phyloP scores from a whole-genome alignment of 2,888 invertebrate genomes.

The Drosophila dives region DNA sequence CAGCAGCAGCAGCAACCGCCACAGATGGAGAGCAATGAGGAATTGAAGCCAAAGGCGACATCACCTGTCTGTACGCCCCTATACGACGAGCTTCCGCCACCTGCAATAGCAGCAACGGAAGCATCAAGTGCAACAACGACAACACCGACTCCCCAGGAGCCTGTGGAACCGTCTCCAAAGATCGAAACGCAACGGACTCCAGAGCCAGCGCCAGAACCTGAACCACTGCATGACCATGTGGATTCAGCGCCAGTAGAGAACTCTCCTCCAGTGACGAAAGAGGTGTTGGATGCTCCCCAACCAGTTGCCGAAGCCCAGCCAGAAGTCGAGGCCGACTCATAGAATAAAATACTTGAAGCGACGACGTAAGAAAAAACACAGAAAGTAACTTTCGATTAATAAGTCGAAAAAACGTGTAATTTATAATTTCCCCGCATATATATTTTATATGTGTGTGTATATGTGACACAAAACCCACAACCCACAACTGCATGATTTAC shows the following conservation, averaged over 20 bases:
- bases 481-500: slow-evolving; percentile 32
- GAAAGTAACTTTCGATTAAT: slow-evolving; percentile 23
- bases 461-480: slow-evolving; percentile 17
- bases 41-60: slow-evolving; percentile 44
- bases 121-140: slow-evolving; percentile 5
- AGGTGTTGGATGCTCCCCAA: slow-evolving; percentile 12
- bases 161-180: slow-evolving; percentile 23
- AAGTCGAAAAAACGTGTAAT: slow-evolving; percentile 51
- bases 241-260: slow-evolving; percentile 14
- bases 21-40: slow-evolving; percentile 17
- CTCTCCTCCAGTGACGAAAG: slow-evolving; percentile 15
- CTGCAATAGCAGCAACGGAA: slow-evolving; percentile 4
- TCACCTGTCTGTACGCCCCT: slow-evolving; percentile 77
- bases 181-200: slow-evolving; percentile 20
- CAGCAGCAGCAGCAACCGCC: neutral
- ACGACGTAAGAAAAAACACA: slow-evolving; percentile 8
- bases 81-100: slow-evolving; percentile 80
- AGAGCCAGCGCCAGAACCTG: slow-evolving; percentile 20
- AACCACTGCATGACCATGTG: slow-evolving; percentile 4
- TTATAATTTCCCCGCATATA: slow-evolving; percentile 60
- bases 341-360: slow-evolving; percentile 24
- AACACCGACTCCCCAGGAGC: slow-evolving; percentile 20
- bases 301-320: slow-evolving; percentile 37
- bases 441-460: slow-evolving; percentile 35
- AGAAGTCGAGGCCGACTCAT: slow-evolving; percentile 51